These are phyloP conservation scores for Pimephales promelas DNA, from an alignment of 2,113 vertebrate genomes.

Conservation along the genomic window DNA sequence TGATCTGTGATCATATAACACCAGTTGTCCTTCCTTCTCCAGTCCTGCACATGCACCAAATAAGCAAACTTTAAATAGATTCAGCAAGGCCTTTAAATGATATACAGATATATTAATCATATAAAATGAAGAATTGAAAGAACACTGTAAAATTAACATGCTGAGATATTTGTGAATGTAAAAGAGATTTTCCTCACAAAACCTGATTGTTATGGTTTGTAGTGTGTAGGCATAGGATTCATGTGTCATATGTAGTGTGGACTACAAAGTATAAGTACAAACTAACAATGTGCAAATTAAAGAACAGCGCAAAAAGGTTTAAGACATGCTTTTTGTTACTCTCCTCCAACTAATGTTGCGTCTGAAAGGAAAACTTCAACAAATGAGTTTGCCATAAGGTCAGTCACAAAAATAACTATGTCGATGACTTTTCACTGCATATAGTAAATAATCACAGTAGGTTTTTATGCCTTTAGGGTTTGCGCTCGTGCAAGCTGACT, in stretches of 20 bases:
- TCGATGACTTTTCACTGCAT: too few relatives aligned
- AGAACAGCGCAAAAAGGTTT: too few relatives aligned
- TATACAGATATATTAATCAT: neutral
- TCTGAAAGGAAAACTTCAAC: too few relatives aligned
- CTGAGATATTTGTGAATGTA: neutral
- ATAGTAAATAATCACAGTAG: too few relatives aligned
- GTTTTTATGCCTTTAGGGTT: too few relatives aligned
- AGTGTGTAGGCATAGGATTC: too few relatives aligned
- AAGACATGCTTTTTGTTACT: too few relatives aligned
- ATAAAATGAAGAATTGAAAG: neutral
- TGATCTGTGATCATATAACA: constrained; percentile 86
- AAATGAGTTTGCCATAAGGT: too few relatives aligned
- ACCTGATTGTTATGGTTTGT: neutral
- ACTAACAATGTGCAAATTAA: too few relatives aligned
- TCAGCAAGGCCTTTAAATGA: neutral
- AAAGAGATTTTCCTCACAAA: neutral
- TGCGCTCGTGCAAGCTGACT: too few relatives aligned
- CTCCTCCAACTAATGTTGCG: too few relatives aligned
- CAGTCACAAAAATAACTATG: too few relatives aligned
- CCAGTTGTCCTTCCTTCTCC: constrained; percentile 85
- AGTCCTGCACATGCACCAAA: constrained; percentile 76
- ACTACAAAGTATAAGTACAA: neutral
- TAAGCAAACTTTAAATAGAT: neutral
- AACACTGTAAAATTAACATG: neutral
- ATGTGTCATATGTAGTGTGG: neutral